Conservation (phyloP, 2,888 invertebrate genomes). For the Idaea dimidiata region DNA sequence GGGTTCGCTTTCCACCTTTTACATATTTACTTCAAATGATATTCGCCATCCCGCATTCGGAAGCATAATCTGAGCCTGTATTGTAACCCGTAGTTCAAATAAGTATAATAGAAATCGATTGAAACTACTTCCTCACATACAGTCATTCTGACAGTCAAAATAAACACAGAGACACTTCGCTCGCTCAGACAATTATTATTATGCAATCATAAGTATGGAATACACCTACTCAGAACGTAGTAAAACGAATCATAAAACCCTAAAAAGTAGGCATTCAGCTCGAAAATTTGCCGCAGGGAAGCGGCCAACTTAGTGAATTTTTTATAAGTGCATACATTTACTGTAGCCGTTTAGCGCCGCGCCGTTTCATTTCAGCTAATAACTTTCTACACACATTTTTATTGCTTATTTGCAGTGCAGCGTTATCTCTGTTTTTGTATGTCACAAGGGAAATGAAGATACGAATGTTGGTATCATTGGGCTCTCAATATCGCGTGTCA, state of each 20-base stretch:
- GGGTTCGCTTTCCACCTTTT: no score
- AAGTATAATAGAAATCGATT: no score
- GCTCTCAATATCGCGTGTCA: background rate
- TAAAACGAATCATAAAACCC: background rate
- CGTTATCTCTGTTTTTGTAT: background rate
- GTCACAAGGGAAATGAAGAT: background rate
- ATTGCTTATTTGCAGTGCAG: conserved; percentile 1
- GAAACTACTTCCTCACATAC: no score
- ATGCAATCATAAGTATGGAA: no score
- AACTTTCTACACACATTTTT: background rate
- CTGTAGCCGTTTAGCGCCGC: background rate
- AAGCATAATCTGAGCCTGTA: no score
- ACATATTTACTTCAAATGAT: no score
- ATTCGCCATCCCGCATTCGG: no score
- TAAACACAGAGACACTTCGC: no score
- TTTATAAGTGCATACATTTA: background rate
- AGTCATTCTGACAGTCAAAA: no score
- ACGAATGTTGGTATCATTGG: background rate
- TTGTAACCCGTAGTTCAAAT: no score
- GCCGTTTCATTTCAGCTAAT: background rate
- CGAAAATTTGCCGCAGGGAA: background rate
- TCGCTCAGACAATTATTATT: no score
- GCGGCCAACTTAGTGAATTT: background rate
- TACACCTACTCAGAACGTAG: background rate
- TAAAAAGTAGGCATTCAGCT: background rate